Conservation (phyloP, 1,140 invertebrate genomes). For the Myzus persicae region DNA sequence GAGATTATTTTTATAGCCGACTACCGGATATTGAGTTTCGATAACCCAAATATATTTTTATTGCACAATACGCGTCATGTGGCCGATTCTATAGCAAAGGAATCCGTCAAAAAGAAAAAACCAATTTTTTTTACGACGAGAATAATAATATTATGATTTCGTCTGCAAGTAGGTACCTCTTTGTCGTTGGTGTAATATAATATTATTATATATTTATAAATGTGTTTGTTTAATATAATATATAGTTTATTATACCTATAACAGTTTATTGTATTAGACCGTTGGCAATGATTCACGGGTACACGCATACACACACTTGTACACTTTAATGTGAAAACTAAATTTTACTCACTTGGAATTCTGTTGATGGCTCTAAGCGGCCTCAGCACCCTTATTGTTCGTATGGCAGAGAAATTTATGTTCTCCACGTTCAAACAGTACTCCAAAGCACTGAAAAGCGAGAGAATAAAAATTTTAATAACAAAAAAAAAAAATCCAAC, state of each 20-base stretch:
- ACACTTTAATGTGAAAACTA: slow-evolving; percentile 10
- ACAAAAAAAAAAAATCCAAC: slow-evolving; percentile 6
- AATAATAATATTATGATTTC: background rate
- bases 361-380: slow-evolving; percentile 97
- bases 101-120: background rate
- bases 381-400: slow-evolving; percentile 95
- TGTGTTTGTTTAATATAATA: background rate
- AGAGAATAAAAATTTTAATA: slow-evolving; percentile 58
- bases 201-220: background rate
- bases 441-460: slow-evolving; percentile 82
- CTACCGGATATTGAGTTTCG: background rate
- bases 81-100: background rate
- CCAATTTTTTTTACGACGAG: background rate
- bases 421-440: slow-evolving; percentile 96
- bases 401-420: slow-evolving; percentile 96
- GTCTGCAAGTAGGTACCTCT: background rate
- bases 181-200: background rate
- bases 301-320: background rate
- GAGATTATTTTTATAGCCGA: slow-evolving; percentile 23
- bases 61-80: background rate
- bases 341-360: slow-evolving; percentile 93
- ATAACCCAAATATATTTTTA: slow-evolving; percentile 17
- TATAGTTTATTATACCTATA: background rate
- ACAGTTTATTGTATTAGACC: too few relatives aligned
- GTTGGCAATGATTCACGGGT: background rate